Base-by-base conservation (phyloP, 2,888 invertebrate genomes). In the Dryobota labecula region DNA sequence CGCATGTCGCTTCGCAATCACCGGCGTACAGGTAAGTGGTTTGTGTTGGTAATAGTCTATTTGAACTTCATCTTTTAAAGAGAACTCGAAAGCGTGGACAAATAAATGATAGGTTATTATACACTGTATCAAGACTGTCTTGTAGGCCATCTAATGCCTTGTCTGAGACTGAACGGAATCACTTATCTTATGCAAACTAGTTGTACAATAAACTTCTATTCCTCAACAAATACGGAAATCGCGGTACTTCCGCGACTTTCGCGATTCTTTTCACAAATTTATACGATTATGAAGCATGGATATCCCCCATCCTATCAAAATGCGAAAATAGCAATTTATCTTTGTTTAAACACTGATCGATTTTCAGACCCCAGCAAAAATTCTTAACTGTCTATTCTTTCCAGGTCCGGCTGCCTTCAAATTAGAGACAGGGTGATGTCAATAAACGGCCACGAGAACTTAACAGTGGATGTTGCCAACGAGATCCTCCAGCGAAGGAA, bases 361-460 rank as follows among this genome's bases (percentile, higher is more conserved):
- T 66, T 51, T 9, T 7, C 7, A 9, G 2, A 20, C 6, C 30
- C 20, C 3, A 56, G 8, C n/a, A 27, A 27, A 7, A 33, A 24
- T 20, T 20, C 9, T 7, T 63, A 15, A 57, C 41, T 5, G 13
- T 41, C 0, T 20, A 33, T 33, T 30, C 3, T 87, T 87, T 86
- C n/a, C 88, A 97, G 98, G 85, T 97, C 97, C 82, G 98, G 98
- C 18, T 97, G 97, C 87, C 96, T 98, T 45, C 98, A 98, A 95
- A 96, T 97, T 57, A 97, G 99, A 63, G 99, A 99, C 91, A 96
- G 99, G 73, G 97, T 99, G 18, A 96, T 99, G 92, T 97, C 98
- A 6, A 97, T 99, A 62, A 99, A 99, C 89, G 98, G 98, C 41
- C 97, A 97, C 90, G 97, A 97, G 64, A 97, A 97, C 83, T 90